These are phyloP conservation scores for Ornithorhynchus anatinus DNA, from an alignment of 2,113 vertebrate species.

Conservation along the genomic window DNA sequence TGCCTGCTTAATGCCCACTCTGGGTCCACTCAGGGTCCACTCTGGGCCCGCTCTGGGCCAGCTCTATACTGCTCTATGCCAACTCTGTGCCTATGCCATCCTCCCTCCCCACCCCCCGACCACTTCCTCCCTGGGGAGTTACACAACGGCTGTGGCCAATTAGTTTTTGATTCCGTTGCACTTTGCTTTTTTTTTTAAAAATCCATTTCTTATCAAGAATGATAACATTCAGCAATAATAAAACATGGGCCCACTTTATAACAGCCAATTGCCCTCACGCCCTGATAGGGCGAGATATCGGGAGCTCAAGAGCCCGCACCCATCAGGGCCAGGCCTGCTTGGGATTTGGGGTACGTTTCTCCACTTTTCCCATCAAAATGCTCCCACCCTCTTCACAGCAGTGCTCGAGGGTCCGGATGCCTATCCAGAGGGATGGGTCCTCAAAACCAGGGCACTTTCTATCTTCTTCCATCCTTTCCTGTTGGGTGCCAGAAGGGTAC, in stretches of 20 bases:
- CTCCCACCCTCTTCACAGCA: no score
- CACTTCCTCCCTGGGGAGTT: not conserved
- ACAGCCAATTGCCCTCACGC: constrained; percentile 73
- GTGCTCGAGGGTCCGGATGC: no score
- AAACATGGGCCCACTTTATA: constrained; percentile 71
- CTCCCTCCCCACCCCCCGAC: not conserved
- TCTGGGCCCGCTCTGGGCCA: not conserved
- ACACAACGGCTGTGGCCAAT: not conserved
- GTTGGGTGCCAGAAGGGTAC: no score
- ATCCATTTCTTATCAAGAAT: constrained; percentile 67
- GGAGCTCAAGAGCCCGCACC: not conserved
- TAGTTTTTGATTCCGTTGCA: constrained; percentile 8
- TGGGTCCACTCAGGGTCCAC: no score
- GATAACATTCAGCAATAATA: constrained; percentile 73
- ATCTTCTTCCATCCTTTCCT: no score
- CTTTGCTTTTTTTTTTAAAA: constrained; percentile 61
- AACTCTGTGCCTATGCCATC: constrained; percentile 17
- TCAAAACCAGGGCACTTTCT: no score
- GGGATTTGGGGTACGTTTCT: no score
- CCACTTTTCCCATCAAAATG: no score
- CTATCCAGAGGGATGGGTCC: no score
- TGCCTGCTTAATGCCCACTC: no score
- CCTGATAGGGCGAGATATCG: constrained; percentile 64
- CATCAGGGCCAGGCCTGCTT: no score
- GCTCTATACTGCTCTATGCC: constrained; percentile 35